These are phyloP conservation scores for Trichogramma evanescens DNA, from an alignment of 2,888 invertebrate species.

Conservation along the genomic window DNA sequence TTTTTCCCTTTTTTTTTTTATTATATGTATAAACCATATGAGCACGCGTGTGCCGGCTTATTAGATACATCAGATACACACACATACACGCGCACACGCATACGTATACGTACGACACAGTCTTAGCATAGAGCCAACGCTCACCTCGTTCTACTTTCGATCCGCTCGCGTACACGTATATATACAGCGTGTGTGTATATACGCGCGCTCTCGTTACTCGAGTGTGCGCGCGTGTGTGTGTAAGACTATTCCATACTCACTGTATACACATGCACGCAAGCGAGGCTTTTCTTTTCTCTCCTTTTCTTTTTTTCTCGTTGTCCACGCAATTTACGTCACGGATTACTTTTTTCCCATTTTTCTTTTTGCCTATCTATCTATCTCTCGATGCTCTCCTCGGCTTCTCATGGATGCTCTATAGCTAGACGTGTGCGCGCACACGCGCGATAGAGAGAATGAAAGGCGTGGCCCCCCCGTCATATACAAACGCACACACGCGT, in stretches of 20 bases:
- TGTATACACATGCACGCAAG: background rate
- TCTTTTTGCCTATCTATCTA: background rate
- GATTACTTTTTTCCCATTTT: too few species aligned
- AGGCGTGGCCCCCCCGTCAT: too few species aligned
- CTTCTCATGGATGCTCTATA: too few species aligned
- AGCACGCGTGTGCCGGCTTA: too few species aligned
- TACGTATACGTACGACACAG: background rate
- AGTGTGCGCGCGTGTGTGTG: background rate
- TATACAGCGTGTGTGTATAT: background rate
- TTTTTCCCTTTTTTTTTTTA: too few species aligned
- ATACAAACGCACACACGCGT: too few species aligned
- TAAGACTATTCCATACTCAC: background rate
- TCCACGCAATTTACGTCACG: too few species aligned
- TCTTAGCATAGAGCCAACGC: background rate
- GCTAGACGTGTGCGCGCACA: too few species aligned
- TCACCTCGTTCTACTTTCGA: conserved; percentile 9
- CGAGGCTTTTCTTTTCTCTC: background rate
- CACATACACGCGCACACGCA: background rate
- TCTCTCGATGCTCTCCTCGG: background rate
- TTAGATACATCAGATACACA: too few species aligned
- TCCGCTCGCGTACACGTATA: background rate
- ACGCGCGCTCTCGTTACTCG: background rate
- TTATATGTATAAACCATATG: too few species aligned
- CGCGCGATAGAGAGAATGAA: too few species aligned
- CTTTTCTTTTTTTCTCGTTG: too few species aligned